Evolutionary conservation across 2,113 vertebrate genomes (phyloP), one percentile per base, ranked within the genome.

Genomic region (Crotalus horridus): DNA sequence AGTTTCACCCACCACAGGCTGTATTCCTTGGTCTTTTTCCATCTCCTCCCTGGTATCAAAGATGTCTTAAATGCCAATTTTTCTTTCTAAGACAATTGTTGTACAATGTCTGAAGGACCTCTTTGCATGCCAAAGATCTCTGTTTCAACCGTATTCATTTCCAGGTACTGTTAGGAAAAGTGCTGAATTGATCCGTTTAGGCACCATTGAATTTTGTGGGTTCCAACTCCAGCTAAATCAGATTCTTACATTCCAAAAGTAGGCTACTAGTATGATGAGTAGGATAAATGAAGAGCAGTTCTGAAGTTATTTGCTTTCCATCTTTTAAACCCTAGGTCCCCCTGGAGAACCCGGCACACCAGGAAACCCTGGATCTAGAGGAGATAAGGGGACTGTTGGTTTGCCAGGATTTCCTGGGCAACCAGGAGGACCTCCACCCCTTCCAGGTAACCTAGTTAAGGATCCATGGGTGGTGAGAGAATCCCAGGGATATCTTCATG

Each of bases 351-450:
- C 96, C 0, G 99, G 99, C 21, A 15, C 59, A 12, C 94, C 91
- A 0, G 99, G 99, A 21, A 12, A 74, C 13, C 97, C 98, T 7
- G 99, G 99, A 3, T 13, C 91, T 64, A 97, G 93, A 88, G 99
- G 99, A 92, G 98, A 98, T 2, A 91, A 93, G 91, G 99, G 99
- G 21, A 0, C 90, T 51, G 53, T 85, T 56, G 99, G 99, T 4
- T 93, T 87, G 2, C 97, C 95, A 88, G 99, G 99, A 87, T 86
- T 69, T 61, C 97, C 98, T n/a, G 99, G 99, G 2, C 56, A 46
- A 69, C 97, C 98, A 74, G 98, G 98, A 3, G 89, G 94, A 11
- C 95, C 97, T 94, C 90, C 96, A 24, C 94, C 94, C 56, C 89
- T 95, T 56, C 33, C 95, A 97, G 98, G 99, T 99, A 96, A 96